phyloP scores from a whole-genome alignment of 2,797 vertebrate genomes.

The Pantherophis alleghaniensis region DNA sequence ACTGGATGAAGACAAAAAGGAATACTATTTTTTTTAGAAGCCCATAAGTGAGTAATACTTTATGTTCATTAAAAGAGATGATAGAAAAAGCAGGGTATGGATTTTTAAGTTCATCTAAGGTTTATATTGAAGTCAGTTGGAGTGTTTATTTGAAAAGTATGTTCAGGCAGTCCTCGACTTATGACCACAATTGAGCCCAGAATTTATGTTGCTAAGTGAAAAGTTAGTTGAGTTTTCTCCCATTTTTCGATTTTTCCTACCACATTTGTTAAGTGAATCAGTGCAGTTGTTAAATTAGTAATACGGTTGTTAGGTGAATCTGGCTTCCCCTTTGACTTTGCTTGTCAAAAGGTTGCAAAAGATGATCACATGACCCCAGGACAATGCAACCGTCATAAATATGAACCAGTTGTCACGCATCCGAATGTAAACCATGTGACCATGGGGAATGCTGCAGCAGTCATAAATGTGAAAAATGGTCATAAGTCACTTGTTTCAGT shows the following conservation, averaged over 20 bases:
- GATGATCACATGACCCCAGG: not conserved
- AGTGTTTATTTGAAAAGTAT: constrained; percentile 26
- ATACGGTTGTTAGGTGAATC: not conserved
- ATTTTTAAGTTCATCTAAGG: constrained; percentile 36
- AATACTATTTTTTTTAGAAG: not conserved
- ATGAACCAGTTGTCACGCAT: not conserved
- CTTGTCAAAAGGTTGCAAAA: not conserved
- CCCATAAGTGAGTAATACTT: not conserved
- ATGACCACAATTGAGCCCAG: not conserved
- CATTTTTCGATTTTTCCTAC: not conserved
- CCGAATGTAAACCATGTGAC: not conserved
- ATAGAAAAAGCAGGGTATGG: not conserved
- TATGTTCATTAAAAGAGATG: not conserved
- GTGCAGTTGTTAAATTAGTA: not conserved
- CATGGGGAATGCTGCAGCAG: not conserved
- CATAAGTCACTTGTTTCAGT: not conserved
- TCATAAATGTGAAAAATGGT: not conserved
- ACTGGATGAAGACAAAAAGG: constrained; percentile 42
- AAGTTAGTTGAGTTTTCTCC: not conserved
- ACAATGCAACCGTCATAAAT: not conserved
- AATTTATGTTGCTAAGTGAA: not conserved
- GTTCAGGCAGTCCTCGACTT: not conserved
- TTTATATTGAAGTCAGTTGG: constrained; percentile 28
- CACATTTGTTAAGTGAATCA: not conserved
- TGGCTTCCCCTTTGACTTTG: not conserved